A percentile compares a stretch with the other conserved stretches of the same genome.
Conservation (phyloP, 1,140 invertebrate species). For the Aphaenogaster ashmeadi region DNA sequence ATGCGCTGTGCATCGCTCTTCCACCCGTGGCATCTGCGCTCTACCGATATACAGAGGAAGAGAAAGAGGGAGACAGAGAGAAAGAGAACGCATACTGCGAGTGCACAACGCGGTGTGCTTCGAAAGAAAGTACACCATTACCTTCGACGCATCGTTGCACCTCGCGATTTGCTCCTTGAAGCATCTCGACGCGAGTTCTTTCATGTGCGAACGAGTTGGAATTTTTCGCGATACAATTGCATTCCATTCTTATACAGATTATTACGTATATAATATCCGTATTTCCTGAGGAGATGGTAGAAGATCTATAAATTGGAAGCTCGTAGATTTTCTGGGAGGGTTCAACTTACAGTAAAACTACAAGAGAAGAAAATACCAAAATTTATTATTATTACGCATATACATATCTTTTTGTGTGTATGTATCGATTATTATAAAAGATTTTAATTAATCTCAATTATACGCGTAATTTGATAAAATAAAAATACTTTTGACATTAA, state of each 20-base stretch:
- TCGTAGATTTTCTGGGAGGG: neutral
- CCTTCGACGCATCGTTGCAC: constrained; percentile 53
- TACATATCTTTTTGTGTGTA: neutral
- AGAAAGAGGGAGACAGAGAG: neutral
- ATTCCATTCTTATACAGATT: neutral
- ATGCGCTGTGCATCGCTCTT: constrained; percentile 44
- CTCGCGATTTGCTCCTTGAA: constrained; percentile 35
- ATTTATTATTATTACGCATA: constrained; percentile 11
- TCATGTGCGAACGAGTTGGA: neutral
- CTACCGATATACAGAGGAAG: neutral
- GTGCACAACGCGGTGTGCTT: constrained; percentile 29
- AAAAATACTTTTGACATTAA: too few relatives aligned
- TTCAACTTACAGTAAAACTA: neutral
- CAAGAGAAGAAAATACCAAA: neutral
- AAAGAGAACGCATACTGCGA: neutral
- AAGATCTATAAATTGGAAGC: neutral
- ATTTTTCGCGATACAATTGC: constrained; percentile 1
- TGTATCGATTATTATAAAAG: neutral
- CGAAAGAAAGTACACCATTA: constrained; percentile 52
- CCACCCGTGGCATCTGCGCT: constrained; percentile 46
- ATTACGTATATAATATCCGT: neutral
- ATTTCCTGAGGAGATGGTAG: neutral
- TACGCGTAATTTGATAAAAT: neutral
- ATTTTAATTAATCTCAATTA: constrained; percentile 9
- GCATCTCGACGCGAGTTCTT: constrained; percentile 9